Evolutionary conservation across 2,888 invertebrate genomes (phyloP), one percentile per base, ranked within the genome.

Genomic region (Rotaria magnacalcarata): DNA sequence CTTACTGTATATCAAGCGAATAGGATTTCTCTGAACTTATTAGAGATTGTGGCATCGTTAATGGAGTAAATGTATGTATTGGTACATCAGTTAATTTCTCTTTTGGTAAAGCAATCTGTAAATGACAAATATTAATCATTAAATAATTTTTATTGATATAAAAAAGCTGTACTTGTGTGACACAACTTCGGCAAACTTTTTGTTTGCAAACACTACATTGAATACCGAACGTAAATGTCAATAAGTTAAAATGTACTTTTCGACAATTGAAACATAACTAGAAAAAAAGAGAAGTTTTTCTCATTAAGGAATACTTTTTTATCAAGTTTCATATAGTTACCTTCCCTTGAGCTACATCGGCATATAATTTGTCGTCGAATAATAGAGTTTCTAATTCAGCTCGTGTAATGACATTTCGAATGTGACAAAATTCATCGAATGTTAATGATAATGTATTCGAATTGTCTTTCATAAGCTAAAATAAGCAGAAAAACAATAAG

Each of bases 171-270:
- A 80, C 80, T 47, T 80, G 80, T 24, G 80, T 80, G 19, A 47
- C 24, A n/a, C 80, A 80, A 24, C 8, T 24, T 43, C 47, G 43
- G 24, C 80, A 80, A 24, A 80, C 47, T 47, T n/a, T 43, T 80
- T 80, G 80, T 21, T 80, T 80, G 24, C 80, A 80, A 47, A 80
- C 80, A n/a, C n/a, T 24, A 80, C 80, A 80, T n/a, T 80, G 80
- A 80, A 80, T 80, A n/a, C 80, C 80, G 47, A 80, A 80, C 47
- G 80, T 80, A 4, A 80, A 80, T 80, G 80, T 80, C n/a, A 80
- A 47, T 80, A 80, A 47, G n/a, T 80, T 80, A n/a, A 80, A 80
- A 80, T 80, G 80, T n/a, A 80, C 14, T 80, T 80, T 80, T 80
- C 80, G 80, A 80, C 80, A 80, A 14, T 47, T 80, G 47, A 80